Percentiles rank a stretch among this genome's conserved stretches.
Conservation (phyloP, 1,140 invertebrate species). For the Stratiolaelaps scimitus region DNA sequence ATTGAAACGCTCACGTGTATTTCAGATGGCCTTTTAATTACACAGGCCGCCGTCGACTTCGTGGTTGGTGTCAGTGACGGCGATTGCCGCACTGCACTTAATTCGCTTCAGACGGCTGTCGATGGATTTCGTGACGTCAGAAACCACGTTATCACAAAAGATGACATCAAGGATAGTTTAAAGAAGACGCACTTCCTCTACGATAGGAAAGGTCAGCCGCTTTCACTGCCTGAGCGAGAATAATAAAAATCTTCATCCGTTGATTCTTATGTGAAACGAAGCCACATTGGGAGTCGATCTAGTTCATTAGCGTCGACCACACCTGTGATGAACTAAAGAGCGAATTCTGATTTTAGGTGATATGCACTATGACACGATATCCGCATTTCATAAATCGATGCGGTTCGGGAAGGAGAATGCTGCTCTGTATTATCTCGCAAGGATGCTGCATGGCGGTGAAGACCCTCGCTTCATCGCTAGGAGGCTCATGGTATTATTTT, state of each 20-base stretch:
- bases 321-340: too few relatives aligned
- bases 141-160: constrained; percentile 34
- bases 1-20: too few relatives aligned
- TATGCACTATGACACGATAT: constrained; percentile 68
- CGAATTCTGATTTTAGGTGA: constrained; percentile 45
- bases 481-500: constrained; percentile 48
- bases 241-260: too few relatives aligned
- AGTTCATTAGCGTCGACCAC: too few relatives aligned
- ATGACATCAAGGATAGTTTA: constrained; percentile 42
- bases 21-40: constrained; percentile 45
- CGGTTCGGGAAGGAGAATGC: constrained; percentile 66
- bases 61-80: constrained; percentile 63
- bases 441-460: constrained; percentile 67
- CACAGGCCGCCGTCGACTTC: constrained; percentile 50
- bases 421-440: constrained; percentile 64
- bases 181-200: constrained; percentile 59
- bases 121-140: constrained; percentile 37
- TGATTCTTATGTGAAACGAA: too few relatives aligned
- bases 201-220: constrained; percentile 50
- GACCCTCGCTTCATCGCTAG: constrained; percentile 68
- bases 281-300: too few relatives aligned
- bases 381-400: constrained; percentile 71
- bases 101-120: constrained; percentile 57
- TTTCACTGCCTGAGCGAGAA: neutral
- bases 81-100: constrained; percentile 62